phyloP scores from a whole-genome alignment of 2,888 invertebrate genomes.

The Cartodere bifasciata region DNA sequence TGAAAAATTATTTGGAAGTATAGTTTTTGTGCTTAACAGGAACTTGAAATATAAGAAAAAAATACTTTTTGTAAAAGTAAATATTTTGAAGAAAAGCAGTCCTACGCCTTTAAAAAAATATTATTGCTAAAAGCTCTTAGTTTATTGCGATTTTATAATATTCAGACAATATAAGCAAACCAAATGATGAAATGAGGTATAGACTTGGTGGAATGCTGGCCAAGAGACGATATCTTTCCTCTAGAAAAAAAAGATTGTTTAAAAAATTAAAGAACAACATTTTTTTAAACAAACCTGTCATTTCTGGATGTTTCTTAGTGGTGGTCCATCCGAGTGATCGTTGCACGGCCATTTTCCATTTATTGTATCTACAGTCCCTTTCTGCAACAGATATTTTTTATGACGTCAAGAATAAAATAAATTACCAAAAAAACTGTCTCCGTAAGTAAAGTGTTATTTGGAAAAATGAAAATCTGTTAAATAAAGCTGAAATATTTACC shows the following conservation, averaged over 20 bases:
- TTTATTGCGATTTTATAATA: too few species aligned
- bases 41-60: too few species aligned
- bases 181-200: conserved; percentile 61
- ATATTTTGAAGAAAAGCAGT: too few species aligned
- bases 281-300: conserved; percentile 53
- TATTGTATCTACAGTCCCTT: conserved; percentile 68
- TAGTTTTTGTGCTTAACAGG: too few species aligned
- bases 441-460: too few species aligned
- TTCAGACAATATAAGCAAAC: conserved; percentile 44
- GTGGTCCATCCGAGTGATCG: conserved; percentile 83
- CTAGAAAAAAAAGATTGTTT: conserved; percentile 40
- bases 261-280: background rate
- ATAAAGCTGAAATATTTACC: conserved; percentile 37
- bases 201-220: conserved; percentile 69
- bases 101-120: too few species aligned
- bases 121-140: too few species aligned
- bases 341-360: conserved; percentile 93
- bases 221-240: conserved; percentile 64
- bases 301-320: conserved; percentile 55
- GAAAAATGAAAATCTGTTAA: too few species aligned
- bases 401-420: too few species aligned
- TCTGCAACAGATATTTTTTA: conserved; percentile 38
- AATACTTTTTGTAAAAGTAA: too few species aligned
- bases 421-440: too few species aligned
- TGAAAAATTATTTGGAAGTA: too few species aligned